These are phyloP conservation scores for Neopelma chrysocephalum DNA, from an alignment of 2,797 vertebrate species.

Conservation along the genomic window DNA sequence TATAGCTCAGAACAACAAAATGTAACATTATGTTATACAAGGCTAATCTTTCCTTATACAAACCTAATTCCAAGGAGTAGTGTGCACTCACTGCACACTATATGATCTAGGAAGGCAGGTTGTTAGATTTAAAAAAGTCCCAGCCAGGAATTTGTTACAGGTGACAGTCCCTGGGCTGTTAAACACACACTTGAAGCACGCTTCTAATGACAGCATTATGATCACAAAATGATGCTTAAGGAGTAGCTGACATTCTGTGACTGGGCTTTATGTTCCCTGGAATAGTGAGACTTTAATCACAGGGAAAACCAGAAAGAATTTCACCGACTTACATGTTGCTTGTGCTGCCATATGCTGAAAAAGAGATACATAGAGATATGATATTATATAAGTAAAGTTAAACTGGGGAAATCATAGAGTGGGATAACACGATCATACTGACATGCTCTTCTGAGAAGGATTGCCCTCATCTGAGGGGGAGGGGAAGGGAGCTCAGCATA, in stretches of 20 bases:
- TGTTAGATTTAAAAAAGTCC: neutral
- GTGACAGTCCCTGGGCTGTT: neutral
- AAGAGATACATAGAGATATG: neutral
- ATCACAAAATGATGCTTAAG: neutral
- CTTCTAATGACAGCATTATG: slow-evolving; percentile 20
- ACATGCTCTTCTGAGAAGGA: neutral
- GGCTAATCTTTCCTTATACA: neutral
- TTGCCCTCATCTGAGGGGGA: neutral
- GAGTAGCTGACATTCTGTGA: neutral
- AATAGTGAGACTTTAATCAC: neutral
- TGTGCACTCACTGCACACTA: neutral
- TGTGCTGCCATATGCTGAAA: neutral
- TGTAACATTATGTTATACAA: neutral
- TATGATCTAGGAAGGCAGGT: neutral
- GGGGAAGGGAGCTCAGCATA: neutral
- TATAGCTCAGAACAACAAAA: slow-evolving; percentile 34
- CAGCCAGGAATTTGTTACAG: neutral
- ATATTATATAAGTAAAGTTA: neutral
- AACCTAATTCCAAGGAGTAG: neutral
- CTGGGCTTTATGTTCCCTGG: slow-evolving; percentile 6
- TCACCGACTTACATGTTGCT: neutral
- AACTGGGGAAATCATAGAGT: fast-evolving
- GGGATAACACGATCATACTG: fast-evolving
- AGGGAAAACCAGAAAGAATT: neutral
- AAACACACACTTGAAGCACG: neutral